Conservation (phyloP, 2,113 vertebrate species). For the Nothobranchius kuhntae region DNA sequence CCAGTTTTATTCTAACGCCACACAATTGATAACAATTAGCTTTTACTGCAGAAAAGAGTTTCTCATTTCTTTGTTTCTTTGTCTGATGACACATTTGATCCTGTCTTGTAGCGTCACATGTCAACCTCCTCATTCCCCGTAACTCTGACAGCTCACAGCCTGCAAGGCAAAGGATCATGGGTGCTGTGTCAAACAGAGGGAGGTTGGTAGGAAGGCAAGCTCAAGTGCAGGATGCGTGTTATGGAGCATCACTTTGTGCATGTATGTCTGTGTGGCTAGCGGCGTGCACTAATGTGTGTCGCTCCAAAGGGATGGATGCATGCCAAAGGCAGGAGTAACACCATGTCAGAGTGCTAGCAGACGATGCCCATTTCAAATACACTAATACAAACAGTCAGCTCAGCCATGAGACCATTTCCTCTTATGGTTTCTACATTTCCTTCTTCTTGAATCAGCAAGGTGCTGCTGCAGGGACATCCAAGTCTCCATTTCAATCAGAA, state of each 20-base stretch:
- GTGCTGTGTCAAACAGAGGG: slow-evolving; percentile 70
- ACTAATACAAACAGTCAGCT: slow-evolving; percentile 79
- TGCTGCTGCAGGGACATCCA: slow-evolving; percentile 18
- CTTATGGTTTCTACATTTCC: slow-evolving; percentile 57
- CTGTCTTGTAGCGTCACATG: slow-evolving; percentile 72
- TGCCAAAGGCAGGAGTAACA: slow-evolving; percentile 80
- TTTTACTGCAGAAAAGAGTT: slow-evolving; percentile 47
- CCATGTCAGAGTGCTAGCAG: slow-evolving; percentile 82
- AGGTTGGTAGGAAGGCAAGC: slow-evolving; percentile 62
- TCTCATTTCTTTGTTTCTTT: slow-evolving; percentile 66
- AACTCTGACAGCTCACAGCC: slow-evolving; percentile 78
- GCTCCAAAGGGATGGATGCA: slow-evolving; percentile 66
- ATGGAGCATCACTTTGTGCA: slow-evolving; percentile 16
- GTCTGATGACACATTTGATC: slow-evolving; percentile 77
- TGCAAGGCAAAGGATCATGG: slow-evolving; percentile 76
- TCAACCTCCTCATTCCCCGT: slow-evolving; percentile 70
- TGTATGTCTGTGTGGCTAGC: slow-evolving; percentile 13
- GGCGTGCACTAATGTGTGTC: slow-evolving; percentile 50
- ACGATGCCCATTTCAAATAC: slow-evolving; percentile 79
- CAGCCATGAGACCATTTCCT: slow-evolving; percentile 81
- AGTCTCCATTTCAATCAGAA: neutral
- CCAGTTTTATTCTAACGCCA: neutral
- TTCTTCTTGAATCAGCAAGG: slow-evolving; percentile 36
- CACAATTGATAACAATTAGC: slow-evolving; percentile 30
- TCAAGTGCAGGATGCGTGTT: slow-evolving; percentile 55